Evolutionary conservation across 2,113 vertebrate genomes (phyloP), one percentile per base, ranked within the genome.

Genomic region (Lophochroa leadbeateri): DNA sequence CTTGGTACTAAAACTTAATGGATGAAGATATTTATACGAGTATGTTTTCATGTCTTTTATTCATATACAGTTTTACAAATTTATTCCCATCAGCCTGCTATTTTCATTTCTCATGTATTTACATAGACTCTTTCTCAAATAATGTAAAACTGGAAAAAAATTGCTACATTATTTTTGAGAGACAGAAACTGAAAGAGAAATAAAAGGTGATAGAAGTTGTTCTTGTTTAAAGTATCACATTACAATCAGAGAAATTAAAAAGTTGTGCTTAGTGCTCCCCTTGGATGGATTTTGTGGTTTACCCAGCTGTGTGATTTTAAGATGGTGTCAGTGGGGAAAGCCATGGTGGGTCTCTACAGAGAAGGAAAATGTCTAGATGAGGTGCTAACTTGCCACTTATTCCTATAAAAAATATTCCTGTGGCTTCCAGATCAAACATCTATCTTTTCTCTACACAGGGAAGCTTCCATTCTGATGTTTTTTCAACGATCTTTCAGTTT

Each of bases 51-150:
- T 11, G 89, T 69, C 55, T 94, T 85, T 80, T 76, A 87, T 92
- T 94, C 41, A 70, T 72, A 55, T n/a, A 72, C 9, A 78, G 19
- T 93, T 94, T 94, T 61, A 72, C 43, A 57, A 67, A 70, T 82
- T 79, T 68, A 87, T 91, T 88, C 37, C 53, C 25, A 39, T 68
- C 53, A 91, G 67, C 41, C 47, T 79, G 69, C 29, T 94, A 35
- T 95, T 94, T 94, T 96, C 23, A 67, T 87, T 87, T 88, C 69
- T 41, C 49, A 33, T 65, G 44, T 69, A 91, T 80, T 85, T 77
- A 78, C 70, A 50, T 68, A 57, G 15, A 75, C 9, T 11, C 28
- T 55, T 82, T 65, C 65, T 79, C 80, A 93, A 75, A 75, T 47
- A 75, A 46, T 33, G 10, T 71, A 39, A 63, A 93, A 86, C 11